Conservation (phyloP, 1,140 invertebrate species). For the Halyomorpha halys region DNA sequence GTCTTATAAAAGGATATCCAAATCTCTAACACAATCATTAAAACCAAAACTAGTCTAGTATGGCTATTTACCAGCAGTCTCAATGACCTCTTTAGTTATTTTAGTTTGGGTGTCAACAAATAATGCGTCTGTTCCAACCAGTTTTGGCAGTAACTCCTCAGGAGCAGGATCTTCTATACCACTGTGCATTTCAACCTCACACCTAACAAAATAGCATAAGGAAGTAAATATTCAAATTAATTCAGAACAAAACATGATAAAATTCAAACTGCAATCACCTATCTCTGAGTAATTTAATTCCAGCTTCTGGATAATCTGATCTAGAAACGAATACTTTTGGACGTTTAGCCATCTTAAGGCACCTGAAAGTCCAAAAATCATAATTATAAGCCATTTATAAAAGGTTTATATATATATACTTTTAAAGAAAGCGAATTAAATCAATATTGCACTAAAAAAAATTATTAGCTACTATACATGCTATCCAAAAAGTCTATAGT, state of each 20-base stretch:
- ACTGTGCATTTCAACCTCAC: background rate
- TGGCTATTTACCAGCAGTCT: background rate
- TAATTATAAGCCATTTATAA: too few relatives aligned
- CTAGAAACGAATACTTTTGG: slow-evolving; percentile 9
- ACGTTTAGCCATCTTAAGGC: background rate
- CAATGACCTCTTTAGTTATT: background rate
- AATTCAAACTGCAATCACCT: background rate
- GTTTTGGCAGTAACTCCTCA: background rate
- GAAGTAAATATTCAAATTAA: background rate
- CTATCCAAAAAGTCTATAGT: too few relatives aligned
- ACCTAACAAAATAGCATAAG: background rate
- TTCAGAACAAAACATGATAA: background rate
- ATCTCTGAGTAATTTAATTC: slow-evolving; percentile 3
- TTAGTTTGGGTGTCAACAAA: background rate
- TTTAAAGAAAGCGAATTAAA: too few relatives aligned
- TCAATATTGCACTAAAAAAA: too few relatives aligned
- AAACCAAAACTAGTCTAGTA: too few relatives aligned
- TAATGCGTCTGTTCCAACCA: background rate
- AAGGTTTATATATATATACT: too few relatives aligned
- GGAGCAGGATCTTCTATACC: background rate
- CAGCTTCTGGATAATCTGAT: slow-evolving; percentile 3
- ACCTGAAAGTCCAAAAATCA: background rate
- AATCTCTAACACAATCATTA: too few relatives aligned
- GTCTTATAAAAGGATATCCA: too few relatives aligned
- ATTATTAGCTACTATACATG: too few relatives aligned